Evolutionary conservation across 2,797 vertebrate genomes (phyloP).

Genomic region (Scolopax bukidnonensis): DNA sequence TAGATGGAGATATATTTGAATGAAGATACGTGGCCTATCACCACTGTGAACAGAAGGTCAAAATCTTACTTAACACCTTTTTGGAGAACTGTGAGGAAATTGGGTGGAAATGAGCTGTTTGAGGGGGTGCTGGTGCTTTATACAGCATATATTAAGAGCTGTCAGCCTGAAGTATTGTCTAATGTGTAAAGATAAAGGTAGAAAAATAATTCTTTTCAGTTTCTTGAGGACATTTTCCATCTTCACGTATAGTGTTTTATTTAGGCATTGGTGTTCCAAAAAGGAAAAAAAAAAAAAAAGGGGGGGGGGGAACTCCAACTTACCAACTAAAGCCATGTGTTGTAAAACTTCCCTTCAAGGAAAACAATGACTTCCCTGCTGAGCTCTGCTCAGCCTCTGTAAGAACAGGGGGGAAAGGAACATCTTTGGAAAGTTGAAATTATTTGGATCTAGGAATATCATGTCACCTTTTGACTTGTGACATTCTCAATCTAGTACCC

Average conservation of each 20-base stretch:
- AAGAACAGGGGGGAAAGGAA: neutral
- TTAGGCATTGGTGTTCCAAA: neutral
- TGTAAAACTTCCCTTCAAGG: neutral
- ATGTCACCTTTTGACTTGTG: neutral
- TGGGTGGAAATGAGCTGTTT: neutral
- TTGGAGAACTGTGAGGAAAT: neutral
- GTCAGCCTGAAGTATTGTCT: neutral
- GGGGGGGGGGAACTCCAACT: neutral
- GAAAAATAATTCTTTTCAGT: neutral
- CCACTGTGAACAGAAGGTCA: neutral
- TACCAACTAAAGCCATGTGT: rapidly evolving
- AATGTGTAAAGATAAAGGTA: neutral
- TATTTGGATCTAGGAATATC: neutral
- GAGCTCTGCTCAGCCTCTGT: neutral
- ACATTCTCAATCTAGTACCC: neutral
- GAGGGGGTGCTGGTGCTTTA: neutral
- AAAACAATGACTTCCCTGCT: neutral
- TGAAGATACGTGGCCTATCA: neutral
- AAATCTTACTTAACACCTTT: neutral
- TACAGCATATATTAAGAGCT: neutral
- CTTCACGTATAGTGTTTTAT: neutral
- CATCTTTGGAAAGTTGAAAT: neutral
- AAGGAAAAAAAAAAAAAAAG: neutral
- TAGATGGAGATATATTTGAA: neutral
- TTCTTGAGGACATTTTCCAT: neutral